A percentile compares a stretch with the other conserved stretches of the same genome.
Conservation (phyloP, 1,140 invertebrate species). For the Fopius arisanus region DNA sequence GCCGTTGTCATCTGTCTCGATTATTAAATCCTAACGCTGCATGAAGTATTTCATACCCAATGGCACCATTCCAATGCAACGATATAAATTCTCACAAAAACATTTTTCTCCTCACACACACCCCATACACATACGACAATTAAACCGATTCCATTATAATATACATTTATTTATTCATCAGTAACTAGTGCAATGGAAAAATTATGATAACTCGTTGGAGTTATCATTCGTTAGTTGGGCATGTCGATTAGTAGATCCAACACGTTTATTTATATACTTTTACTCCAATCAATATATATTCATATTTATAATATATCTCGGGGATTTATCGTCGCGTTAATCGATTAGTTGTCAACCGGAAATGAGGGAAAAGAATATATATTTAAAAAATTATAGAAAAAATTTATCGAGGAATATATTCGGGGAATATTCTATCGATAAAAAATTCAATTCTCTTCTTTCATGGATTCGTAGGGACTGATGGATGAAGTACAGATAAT, state of each 20-base stretch:
- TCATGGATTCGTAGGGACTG: not conserved
- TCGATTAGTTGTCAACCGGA: not conserved
- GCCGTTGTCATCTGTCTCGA: not conserved
- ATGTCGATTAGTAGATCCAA: not conserved
- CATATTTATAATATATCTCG: not conserved
- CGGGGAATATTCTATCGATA: too few relatives aligned
- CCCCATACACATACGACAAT: not conserved
- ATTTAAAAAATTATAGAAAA: not conserved
- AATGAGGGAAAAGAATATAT: not conserved
- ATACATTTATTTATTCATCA: not conserved
- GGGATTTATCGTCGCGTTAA: not conserved
- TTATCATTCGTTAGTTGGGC: not conserved
- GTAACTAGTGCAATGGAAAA: not conserved
- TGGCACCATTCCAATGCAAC: not conserved
- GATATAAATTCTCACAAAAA: not conserved
- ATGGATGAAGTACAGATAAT: not conserved
- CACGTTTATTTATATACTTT: not conserved
- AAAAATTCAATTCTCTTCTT: not conserved
- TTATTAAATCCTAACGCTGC: not conserved
- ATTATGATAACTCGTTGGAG: not conserved
- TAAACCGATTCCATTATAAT: not conserved
- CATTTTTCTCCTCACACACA: not conserved
- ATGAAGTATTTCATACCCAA: not conserved
- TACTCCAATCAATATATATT: conserved; percentile 2
- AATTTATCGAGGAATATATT: too few relatives aligned